These are phyloP conservation scores for Lapara coniferarum DNA, from an alignment of 2,888 invertebrate genomes.

Conservation along the genomic window DNA sequence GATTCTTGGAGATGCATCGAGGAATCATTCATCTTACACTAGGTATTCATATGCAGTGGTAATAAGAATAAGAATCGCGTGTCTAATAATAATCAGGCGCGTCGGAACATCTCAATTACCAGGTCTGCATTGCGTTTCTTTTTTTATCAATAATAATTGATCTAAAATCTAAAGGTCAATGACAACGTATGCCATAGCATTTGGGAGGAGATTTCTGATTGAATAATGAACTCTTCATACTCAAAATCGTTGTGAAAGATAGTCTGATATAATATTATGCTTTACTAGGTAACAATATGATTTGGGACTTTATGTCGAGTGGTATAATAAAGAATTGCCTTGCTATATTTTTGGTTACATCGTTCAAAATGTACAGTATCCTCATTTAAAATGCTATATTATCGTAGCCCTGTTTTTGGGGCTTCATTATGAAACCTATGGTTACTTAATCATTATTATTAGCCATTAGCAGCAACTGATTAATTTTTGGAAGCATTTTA, in stretches of 20 bases:
- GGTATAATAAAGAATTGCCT: too few species aligned
- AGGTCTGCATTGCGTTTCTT: constrained; percentile 41
- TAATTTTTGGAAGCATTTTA: too few species aligned
- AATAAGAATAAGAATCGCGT: constrained; percentile 40
- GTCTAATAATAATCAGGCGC: constrained; percentile 31
- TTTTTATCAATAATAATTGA: constrained; percentile 29
- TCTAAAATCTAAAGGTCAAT: constrained; percentile 43
- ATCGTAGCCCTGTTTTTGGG: too few species aligned
- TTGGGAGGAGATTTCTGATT: not conserved
- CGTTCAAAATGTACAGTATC: too few species aligned
- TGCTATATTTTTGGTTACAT: too few species aligned
- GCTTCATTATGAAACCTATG: too few species aligned
- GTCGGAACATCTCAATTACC: constrained; percentile 26
- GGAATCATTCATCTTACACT: constrained; percentile 32
- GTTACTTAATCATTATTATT: too few species aligned
- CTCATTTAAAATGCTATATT: too few species aligned
- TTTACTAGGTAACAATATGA: too few species aligned
- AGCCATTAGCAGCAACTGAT: too few species aligned
- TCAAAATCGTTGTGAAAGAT: not conserved
- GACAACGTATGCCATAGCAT: constrained; percentile 51
- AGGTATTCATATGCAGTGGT: constrained; percentile 38
- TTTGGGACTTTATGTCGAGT: too few species aligned
- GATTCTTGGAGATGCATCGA: constrained; percentile 42
- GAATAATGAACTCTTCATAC: not conserved
- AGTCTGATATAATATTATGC: too few species aligned